phyloP scores from a whole-genome alignment of 2,888 invertebrate genomes.

The Drosophila niveifrons region DNA sequence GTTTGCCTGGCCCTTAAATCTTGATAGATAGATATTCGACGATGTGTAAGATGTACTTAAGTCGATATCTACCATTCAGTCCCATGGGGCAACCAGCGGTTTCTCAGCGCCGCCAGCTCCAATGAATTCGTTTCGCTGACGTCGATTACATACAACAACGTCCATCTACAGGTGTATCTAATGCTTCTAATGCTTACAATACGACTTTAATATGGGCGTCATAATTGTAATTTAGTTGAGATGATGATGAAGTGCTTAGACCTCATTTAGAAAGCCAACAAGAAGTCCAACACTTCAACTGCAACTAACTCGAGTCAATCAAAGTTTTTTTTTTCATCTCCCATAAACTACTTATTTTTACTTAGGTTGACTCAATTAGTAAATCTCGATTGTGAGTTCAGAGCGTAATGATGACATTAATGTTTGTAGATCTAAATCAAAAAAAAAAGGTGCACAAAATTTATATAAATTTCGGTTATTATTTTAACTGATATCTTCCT shows the following conservation, averaged over 20 bases:
- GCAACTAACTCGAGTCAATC: constrained; percentile 4
- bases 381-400: neutral
- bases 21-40: constrained; percentile 71
- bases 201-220: constrained; percentile 65
- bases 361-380: neutral
- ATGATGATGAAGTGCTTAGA: constrained; percentile 60
- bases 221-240: constrained; percentile 60
- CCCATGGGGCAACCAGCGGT: constrained; percentile 52
- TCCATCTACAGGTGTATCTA: constrained; percentile 62
- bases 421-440: neutral
- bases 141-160: neutral
- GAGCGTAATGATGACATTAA: neutral
- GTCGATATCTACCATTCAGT: neutral
- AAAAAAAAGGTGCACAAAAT: neutral
- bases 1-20: constrained; percentile 64
- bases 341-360: neutral
- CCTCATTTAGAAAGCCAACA: constrained; percentile 55
- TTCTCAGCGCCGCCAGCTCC: constrained; percentile 65
- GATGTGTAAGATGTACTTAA: constrained; percentile 45
- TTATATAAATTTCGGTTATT: neutral
- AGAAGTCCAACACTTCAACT: neutral
- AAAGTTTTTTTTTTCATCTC: neutral
- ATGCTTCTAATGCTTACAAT: constrained; percentile 33
- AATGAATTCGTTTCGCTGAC: constrained; percentile 47
- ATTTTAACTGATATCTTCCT: neutral